These are phyloP conservation scores for Teleogryllus occipitalis DNA, from an alignment of 1,140 invertebrate species.

Conservation along the genomic window DNA sequence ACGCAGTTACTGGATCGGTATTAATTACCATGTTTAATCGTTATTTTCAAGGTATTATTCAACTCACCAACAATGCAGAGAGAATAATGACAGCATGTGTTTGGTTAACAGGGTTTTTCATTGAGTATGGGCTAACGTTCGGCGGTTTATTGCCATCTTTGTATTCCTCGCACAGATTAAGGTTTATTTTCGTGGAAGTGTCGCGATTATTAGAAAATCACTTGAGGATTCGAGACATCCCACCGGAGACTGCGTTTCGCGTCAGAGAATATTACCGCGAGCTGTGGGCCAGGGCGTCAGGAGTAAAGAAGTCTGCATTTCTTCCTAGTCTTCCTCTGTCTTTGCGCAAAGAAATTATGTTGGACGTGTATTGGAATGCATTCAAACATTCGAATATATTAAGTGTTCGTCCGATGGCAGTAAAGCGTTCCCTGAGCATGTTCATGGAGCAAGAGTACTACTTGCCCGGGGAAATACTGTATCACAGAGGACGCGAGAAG, in stretches of 20 bases:
- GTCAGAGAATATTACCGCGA: neutral
- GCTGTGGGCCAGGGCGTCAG: neutral
- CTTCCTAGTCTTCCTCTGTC: neutral
- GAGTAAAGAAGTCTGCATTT: neutral
- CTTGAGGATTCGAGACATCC: neutral
- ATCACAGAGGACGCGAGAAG: slow-evolving; percentile 37
- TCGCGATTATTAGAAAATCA: neutral
- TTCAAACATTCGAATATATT: neutral
- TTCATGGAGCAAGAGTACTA: slow-evolving; percentile 36
- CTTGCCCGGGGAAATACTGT: slow-evolving; percentile 35
- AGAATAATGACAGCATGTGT: neutral
- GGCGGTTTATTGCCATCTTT: neutral
- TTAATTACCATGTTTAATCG: neutral
- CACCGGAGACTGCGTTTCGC: neutral
- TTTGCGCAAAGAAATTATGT: neutral
- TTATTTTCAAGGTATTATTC: neutral
- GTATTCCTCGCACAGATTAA: neutral
- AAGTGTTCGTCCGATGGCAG: neutral
- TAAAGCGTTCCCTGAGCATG: neutral
- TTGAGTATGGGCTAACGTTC: neutral
- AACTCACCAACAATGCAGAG: neutral
- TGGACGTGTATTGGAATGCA: neutral
- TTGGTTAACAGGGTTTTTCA: neutral
- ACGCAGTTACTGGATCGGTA: neutral
- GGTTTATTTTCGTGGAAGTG: neutral